Percentiles rank a stretch among this genome's conserved stretches.
These are phyloP conservation scores for Chaetodon trifasciatus DNA, from an alignment of 2,797 vertebrate genomes.

Conservation along the genomic window DNA sequence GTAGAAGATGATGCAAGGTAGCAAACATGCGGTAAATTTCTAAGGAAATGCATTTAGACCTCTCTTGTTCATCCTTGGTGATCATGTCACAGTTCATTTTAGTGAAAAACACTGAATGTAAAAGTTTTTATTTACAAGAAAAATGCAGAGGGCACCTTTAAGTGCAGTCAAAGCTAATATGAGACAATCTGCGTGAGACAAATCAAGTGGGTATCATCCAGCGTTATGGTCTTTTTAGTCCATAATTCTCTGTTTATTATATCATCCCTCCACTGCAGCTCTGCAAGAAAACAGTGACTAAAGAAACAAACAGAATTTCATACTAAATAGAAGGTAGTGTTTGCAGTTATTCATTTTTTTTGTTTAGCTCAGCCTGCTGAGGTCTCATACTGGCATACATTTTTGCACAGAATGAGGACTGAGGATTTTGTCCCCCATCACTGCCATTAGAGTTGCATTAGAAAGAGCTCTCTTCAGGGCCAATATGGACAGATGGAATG, in stretches of 20 bases:
- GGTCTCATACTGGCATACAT: not conserved
- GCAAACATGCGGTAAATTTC: not conserved
- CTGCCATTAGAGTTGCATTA: not conserved
- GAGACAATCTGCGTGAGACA: not conserved
- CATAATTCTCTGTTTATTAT: not conserved
- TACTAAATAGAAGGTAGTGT: not conserved
- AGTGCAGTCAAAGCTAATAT: not conserved
- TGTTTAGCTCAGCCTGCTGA: not conserved
- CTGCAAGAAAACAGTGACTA: not conserved
- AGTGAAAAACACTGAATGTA: not conserved
- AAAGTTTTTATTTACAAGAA: not conserved
- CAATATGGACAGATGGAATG: not conserved
- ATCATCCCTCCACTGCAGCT: not conserved
- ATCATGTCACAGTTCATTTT: not conserved
- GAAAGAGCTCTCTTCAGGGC: conserved; percentile 6
- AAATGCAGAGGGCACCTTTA: not conserved
- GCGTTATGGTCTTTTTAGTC: not conserved
- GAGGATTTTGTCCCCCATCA: not conserved
- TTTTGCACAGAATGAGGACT: conserved; percentile 2
- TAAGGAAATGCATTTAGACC: not conserved
- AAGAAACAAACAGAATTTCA: conserved; percentile 6
- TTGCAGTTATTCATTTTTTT: not conserved
- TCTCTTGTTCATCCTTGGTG: not conserved
- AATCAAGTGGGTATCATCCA: not conserved
- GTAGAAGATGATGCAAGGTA: not conserved